These are phyloP conservation scores for Apteryx mantelli DNA, from an alignment of 2,113 vertebrate species.

Conservation along the genomic window DNA sequence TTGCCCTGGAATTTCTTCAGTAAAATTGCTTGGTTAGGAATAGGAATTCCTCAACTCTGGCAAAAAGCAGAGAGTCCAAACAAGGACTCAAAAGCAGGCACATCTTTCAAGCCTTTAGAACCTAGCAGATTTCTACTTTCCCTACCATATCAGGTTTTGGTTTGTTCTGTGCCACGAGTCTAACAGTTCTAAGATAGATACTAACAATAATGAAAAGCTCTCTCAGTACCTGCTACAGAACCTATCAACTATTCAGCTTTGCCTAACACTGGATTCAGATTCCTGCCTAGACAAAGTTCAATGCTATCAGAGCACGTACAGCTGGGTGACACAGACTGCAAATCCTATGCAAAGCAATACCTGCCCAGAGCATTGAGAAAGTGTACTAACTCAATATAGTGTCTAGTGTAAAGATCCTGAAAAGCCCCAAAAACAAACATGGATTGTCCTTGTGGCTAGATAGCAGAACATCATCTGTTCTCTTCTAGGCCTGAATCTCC, in stretches of 20 bases:
- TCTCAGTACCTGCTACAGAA: neutral
- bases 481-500: neutral
- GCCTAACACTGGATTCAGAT: neutral
- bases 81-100: neutral
- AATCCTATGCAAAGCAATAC: neutral
- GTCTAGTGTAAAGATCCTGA: neutral
- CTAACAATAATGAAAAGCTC: neutral
- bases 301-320: accelerated
- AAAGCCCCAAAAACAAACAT: neutral
- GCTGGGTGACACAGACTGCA: neutral
- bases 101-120: neutral
- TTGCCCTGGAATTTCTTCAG: neutral
- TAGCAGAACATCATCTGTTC: neutral
- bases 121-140: neutral
- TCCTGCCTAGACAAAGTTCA: neutral
- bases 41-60: neutral
- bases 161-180: neutral
- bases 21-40: neutral
- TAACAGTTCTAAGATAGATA: neutral
- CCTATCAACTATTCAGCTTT: neutral
- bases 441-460: neutral
- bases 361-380: neutral
- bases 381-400: neutral
- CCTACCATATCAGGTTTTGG: neutral
- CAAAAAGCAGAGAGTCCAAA: neutral